Percentiles rank a stretch among this genome's conserved stretches.
Conservation (phyloP, 2,113 vertebrate species). For the Nannobrachium achirus region DNA sequence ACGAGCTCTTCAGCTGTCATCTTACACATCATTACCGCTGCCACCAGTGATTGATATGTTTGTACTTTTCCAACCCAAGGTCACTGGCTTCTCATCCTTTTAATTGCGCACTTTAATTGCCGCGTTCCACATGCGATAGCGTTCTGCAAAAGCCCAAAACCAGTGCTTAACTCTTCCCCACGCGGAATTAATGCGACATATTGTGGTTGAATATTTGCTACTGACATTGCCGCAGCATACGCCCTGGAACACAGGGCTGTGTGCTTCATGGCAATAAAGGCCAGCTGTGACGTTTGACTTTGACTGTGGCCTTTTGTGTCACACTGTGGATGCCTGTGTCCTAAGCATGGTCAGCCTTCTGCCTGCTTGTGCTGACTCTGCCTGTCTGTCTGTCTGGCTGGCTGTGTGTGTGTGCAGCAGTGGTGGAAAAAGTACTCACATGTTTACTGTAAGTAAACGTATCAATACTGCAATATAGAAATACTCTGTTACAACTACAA, state of each 20-base stretch:
- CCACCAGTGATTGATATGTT: constrained; percentile 57
- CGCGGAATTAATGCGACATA: not conserved
- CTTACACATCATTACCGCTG: constrained; percentile 37
- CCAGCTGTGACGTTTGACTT: constrained; percentile 28
- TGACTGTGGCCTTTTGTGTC: constrained; percentile 59
- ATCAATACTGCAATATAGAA: too few relatives aligned
- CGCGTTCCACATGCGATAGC: not conserved
- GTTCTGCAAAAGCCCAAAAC: not conserved
- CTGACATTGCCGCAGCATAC: constrained; percentile 6
- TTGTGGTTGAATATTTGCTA: constrained; percentile 8
- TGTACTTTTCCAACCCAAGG: constrained; percentile 18
- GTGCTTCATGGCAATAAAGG: not conserved
- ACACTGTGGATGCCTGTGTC: constrained; percentile 46
- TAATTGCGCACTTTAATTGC: constrained; percentile 8
- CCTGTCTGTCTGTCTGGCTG: not conserved
- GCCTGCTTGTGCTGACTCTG: constrained; percentile 4
- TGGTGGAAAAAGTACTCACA: too few relatives aligned
- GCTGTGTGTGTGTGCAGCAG: constrained; percentile 7
- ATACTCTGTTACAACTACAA: too few relatives aligned
- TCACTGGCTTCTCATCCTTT: constrained; percentile 18
- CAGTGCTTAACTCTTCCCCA: not conserved
- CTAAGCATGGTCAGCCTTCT: constrained; percentile 47
- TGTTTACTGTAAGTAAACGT: too few relatives aligned
- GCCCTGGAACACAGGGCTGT: not conserved
- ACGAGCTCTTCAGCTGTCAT: constrained; percentile 41